These are phyloP conservation scores for Zaprionus tsacasi DNA, from an alignment of 1,140 invertebrate genomes.

Conservation along the genomic window DNA sequence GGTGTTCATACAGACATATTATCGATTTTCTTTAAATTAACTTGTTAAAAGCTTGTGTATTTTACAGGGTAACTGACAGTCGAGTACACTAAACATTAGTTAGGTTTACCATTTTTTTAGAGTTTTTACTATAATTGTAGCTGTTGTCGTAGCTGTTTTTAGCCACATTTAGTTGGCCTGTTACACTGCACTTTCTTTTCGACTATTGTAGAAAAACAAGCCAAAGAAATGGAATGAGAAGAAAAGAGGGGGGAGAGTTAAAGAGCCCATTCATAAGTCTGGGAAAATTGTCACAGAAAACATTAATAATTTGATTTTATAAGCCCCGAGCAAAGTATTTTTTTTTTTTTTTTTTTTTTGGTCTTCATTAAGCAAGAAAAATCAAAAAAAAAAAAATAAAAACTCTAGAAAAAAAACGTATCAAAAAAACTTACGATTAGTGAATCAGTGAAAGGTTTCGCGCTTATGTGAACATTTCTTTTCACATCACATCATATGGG, in stretches of 20 bases:
- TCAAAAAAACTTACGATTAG: slow-evolving; percentile 22
- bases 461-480: neutral
- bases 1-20: too few relatives aligned
- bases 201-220: slow-evolving; percentile 9
- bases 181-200: slow-evolving; percentile 43
- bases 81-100: neutral
- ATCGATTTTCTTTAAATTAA: too few relatives aligned
- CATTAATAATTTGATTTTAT: slow-evolving; percentile 39
- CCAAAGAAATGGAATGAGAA: slow-evolving; percentile 2
- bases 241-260: neutral
- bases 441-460: slow-evolving; percentile 34
- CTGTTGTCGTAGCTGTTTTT: neutral
- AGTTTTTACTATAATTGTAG: slow-evolving; percentile 23
- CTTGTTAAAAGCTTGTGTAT: too few relatives aligned
- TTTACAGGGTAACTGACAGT: neutral
- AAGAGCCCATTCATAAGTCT: slow-evolving; percentile 20
- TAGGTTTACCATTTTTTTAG: neutral
- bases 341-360: neutral
- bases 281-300: slow-evolving; percentile 43
- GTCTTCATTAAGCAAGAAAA: slow-evolving; percentile 22
- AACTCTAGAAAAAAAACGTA: slow-evolving; percentile 4
- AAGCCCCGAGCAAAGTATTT: slow-evolving; percentile 1
- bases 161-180: slow-evolving; percentile 36
- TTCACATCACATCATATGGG: slow-evolving; percentile 9
- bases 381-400: neutral